Evolutionary conservation across 2,113 vertebrate genomes (phyloP).

Genomic region (Calonectris borealis): DNA sequence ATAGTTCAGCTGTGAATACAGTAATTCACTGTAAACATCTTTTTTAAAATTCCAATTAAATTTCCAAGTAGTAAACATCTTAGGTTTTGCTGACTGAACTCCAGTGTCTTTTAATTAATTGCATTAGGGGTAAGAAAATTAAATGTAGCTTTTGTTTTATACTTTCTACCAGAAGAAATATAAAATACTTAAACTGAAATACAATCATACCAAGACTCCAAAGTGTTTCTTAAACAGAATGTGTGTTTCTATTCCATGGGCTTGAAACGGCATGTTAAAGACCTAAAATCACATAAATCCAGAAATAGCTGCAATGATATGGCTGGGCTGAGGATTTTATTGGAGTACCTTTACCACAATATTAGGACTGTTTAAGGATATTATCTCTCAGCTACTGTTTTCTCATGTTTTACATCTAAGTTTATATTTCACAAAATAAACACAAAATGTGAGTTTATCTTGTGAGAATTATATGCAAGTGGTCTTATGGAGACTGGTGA

Average conservation of each 20-base stretch:
- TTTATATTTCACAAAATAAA: background rate
- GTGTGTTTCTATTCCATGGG: background rate
- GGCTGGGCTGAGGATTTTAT: background rate
- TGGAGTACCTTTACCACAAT: background rate
- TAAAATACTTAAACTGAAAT: background rate
- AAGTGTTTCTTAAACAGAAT: background rate
- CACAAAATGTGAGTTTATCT: slow-evolving; percentile 2
- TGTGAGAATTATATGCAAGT: slow-evolving; percentile 22
- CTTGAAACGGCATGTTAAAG: background rate
- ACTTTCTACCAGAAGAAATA: background rate
- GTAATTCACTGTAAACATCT: background rate
- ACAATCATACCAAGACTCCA: background rate
- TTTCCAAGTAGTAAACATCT: background rate
- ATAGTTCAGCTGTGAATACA: background rate
- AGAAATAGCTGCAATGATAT: background rate
- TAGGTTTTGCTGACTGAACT: background rate
- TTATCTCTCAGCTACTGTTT: background rate
- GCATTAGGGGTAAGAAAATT: background rate
- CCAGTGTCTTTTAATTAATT: background rate
- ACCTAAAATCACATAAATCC: background rate
- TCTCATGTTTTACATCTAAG: background rate
- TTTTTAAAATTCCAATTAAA: background rate
- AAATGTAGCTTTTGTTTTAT: background rate
- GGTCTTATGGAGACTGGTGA: slow-evolving; percentile 14
- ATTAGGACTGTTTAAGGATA: background rate